Conservation (phyloP, 30 jellyfish, hydroid and myxozoan species). For the Hydra vulgaris region DNA sequence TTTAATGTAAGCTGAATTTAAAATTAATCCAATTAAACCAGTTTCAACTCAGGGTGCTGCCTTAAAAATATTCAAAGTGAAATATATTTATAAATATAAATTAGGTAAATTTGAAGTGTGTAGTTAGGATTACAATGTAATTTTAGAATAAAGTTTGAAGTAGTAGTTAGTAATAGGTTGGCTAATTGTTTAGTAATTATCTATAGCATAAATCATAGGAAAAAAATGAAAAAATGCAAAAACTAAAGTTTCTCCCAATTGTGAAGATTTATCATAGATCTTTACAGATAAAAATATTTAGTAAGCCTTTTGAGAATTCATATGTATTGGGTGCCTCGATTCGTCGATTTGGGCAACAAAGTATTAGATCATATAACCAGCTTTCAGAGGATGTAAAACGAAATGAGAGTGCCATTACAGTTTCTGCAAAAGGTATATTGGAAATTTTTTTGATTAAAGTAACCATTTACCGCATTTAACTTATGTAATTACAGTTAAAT, state of each 20-base stretch:
- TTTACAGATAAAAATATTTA: not conserved
- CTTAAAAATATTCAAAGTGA: no score
- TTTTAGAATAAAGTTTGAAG: no score
- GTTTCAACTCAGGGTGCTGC: no score
- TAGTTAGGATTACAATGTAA: no score
- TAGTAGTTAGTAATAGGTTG: no score
- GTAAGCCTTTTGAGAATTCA: not conserved
- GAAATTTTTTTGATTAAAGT: not conserved
- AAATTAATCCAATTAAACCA: no score
- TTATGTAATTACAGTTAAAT: not conserved
- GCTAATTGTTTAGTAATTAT: no score
- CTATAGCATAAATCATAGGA: not conserved
- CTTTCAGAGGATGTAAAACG: conserved; percentile 34
- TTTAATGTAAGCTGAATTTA: no score
- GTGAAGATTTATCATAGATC: not conserved
- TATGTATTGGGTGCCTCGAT: not conserved
- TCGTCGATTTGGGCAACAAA: not conserved
- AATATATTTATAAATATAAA: no score
- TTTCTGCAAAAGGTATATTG: conserved; percentile 52
- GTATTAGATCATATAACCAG: not conserved
- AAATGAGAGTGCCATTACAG: conserved; percentile 63
- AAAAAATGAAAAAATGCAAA: not conserved
- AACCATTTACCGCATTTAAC: no score
- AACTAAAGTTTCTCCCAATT: not conserved
- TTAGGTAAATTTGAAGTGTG: no score